Conservation (phyloP, 2,888 invertebrate species). For the Rhimphoctona megacephalus region DNA sequence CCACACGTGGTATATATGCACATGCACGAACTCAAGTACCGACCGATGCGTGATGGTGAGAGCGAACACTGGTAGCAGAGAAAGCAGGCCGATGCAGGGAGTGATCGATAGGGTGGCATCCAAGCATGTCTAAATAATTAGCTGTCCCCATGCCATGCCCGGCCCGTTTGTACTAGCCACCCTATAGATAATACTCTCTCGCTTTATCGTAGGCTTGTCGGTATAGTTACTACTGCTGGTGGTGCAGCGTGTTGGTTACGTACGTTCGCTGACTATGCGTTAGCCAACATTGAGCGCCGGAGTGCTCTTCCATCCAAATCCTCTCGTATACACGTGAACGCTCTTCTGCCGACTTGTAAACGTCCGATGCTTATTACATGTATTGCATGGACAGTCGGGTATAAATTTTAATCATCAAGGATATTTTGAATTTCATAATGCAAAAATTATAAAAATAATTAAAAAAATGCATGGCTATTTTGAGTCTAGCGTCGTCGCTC, state of each 20-base stretch:
- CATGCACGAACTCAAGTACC: slow-evolving; percentile 63
- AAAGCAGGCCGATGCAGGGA: slow-evolving; percentile 75
- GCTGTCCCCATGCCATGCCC: slow-evolving; percentile 83
- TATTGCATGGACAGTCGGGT: slow-evolving; percentile 47
- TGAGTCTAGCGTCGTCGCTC: not conserved
- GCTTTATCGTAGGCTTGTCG: slow-evolving; percentile 23
- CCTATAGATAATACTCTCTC: slow-evolving; percentile 77
- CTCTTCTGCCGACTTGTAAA: slow-evolving; percentile 49
- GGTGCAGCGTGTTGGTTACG: slow-evolving; percentile 43
- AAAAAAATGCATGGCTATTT: not conserved
- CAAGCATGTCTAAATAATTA: slow-evolving; percentile 85
- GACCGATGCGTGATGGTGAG: slow-evolving; percentile 58
- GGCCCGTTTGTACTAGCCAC: slow-evolving; percentile 82
- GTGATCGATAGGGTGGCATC: slow-evolving; percentile 84
- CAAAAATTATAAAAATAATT: too few species aligned
- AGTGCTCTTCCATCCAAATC: slow-evolving; percentile 49
- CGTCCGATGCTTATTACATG: slow-evolving; percentile 31
- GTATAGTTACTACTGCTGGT: slow-evolving; percentile 6
- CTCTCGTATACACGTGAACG: slow-evolving; percentile 45
- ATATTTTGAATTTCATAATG: not conserved
- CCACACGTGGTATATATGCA: slow-evolving; percentile 44
- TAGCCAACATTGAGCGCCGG: slow-evolving; percentile 59
- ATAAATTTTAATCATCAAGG: slow-evolving; percentile 41
- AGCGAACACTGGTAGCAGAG: slow-evolving; percentile 50
- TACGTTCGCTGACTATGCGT: slow-evolving; percentile 77